Evolutionary conservation across 2,113 vertebrate genomes (phyloP), one percentile per base, ranked within the genome.

Genomic region (Melanocharis versteri): DNA sequence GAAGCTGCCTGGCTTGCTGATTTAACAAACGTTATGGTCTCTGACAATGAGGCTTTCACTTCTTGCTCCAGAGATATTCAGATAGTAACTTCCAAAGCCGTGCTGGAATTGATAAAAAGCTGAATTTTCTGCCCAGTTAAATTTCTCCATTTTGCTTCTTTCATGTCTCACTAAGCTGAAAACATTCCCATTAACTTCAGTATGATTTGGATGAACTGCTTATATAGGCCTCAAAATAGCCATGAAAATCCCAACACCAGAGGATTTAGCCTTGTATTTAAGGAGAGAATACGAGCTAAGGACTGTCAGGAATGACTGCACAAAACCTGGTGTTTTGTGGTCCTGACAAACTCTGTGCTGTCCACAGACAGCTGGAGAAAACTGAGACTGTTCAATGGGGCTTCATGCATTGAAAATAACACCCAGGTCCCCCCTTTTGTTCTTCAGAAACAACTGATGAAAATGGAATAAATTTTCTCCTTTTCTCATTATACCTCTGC

Each of bases 21-120:
- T 77, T 42, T 24, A 86, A 83, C 15, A 80, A 90, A 68, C 19
- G 65, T 62, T 62, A 85, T 0, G 9, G 54, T 42, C 85, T 75
- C 84, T 80, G 82, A 90, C 93, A 96, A 88, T 71, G 64, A 93
- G 64, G 75, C 79, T 85, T 94, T 91, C 53, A 73, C 40, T 94
- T 92, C 90, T 93, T 83, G 76, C 68, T 93, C 79, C 82, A 88
- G 51, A 94, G 92, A 93, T 90, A 80, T 5, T 53, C 71, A 77
- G 70, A 95, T 27, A 92, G 37, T 3, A 76, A 50, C 47, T 90
- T 90, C 65, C 82, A 68, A 84, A 87, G 80, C 27, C 0, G 0
- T 28, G 31, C 37, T n/a, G 82, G 42, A 73, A 66, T 15, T 71
- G 78, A 85, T 51, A 83, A 6, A 73, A 93, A 86, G 18, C 23